Conservation (phyloP, 2,888 invertebrate genomes). For the Rotaria magnacalcarata region DNA sequence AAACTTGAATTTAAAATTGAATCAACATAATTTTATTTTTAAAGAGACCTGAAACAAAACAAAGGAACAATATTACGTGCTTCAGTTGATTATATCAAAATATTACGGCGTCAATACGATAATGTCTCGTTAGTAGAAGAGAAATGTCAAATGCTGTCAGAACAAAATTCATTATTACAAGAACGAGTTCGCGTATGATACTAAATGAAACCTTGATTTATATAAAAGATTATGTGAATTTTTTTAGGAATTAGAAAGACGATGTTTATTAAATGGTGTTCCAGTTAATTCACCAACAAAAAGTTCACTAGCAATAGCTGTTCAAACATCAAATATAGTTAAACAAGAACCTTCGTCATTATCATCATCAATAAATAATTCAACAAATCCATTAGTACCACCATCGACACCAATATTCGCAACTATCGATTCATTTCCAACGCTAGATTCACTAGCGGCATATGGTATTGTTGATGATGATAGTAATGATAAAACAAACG, state of each 20-base stretch:
- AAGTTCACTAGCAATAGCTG: neutral
- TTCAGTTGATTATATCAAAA: slow-evolving; percentile 43
- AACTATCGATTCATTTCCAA: neutral
- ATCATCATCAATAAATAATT: slow-evolving; percentile 8
- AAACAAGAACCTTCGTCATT: slow-evolving; percentile 28
- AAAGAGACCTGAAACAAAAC: slow-evolving; percentile 44
- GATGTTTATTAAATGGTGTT: slow-evolving; percentile 30
- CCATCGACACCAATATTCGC: neutral
- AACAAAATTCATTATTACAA: slow-evolving; percentile 22
- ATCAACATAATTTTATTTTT: neutral
- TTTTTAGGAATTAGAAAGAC: neutral
- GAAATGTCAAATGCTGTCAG: neutral
- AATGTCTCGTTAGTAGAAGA: neutral
- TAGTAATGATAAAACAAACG: neutral
- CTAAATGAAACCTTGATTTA: no score
- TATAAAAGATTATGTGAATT: neutral
- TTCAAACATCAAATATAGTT: neutral
- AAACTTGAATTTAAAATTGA: neutral
- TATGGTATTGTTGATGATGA: neutral
- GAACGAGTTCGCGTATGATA: slow-evolving; percentile 1
- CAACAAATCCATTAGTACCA: neutral
- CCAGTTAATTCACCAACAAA: neutral
- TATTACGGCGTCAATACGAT: slow-evolving; percentile 10
- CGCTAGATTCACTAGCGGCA: neutral
- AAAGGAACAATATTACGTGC: slow-evolving; percentile 45